phyloP scores from a whole-genome alignment of 2,888 invertebrate species.

The Dryomyza anilis region DNA sequence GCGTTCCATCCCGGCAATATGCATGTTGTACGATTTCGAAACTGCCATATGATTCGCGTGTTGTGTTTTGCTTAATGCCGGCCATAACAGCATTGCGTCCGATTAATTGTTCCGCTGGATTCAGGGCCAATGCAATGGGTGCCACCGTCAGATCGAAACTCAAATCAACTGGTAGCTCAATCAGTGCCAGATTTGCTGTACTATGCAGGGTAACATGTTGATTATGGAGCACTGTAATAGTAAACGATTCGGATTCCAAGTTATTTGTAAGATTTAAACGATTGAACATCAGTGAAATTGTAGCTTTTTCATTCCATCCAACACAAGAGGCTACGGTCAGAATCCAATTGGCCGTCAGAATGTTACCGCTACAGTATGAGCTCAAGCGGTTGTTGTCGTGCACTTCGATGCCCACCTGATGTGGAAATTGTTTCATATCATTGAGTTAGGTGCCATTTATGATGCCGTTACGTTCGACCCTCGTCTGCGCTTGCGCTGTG shows the following conservation, averaged over 20 bases:
- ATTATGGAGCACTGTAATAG: constrained; percentile 26
- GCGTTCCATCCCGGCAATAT: constrained; percentile 23
- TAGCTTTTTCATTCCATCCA: constrained; percentile 10
- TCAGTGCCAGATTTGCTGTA: constrained; percentile 30
- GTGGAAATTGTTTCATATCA: constrained; percentile 21
- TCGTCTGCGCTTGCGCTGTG: too few relatives aligned
- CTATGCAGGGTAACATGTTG: constrained; percentile 22
- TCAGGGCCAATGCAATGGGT: constrained; percentile 19
- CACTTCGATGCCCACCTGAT: constrained; percentile 27
- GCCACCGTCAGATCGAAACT: constrained; percentile 25
- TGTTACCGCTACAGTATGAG: constrained; percentile 34
- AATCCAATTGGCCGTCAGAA: constrained; percentile 32
- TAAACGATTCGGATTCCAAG: constrained; percentile 22
- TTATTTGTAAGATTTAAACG: constrained; percentile 26
- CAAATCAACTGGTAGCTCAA: constrained; percentile 31
- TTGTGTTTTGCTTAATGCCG: constrained; percentile 28
- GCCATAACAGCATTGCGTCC: constrained; percentile 34
- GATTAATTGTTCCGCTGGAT: constrained; percentile 5
- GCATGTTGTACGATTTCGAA: constrained; percentile 31
- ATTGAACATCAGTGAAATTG: constrained; percentile 35
- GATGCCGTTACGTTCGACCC: constrained; percentile 22
- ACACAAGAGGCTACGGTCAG: constrained; percentile 32
- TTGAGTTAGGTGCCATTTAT: constrained; percentile 19
- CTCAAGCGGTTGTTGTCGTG: too few relatives aligned
- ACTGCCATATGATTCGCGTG: constrained; percentile 32